Evolutionary conservation across 2,797 vertebrate genomes (phyloP).

Genomic region (Chrosomus eos): DNA sequence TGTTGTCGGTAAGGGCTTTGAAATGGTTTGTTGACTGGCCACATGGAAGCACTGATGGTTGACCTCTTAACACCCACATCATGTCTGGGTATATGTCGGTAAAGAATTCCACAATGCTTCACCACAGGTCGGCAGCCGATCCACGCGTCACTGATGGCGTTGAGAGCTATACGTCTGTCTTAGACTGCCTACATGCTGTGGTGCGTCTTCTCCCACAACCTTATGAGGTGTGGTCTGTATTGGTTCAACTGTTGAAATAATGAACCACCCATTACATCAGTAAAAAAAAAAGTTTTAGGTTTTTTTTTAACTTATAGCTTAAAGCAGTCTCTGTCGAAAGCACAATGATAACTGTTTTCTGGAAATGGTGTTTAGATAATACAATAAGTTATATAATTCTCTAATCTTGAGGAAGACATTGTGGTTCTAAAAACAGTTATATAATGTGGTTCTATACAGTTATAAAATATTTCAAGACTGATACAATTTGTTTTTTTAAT

Average conservation of each 20-base stretch:
- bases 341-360: background rate
- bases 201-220: constrained; percentile 36
- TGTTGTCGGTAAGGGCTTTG: constrained; percentile 57
- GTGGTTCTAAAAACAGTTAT: background rate
- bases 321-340: background rate
- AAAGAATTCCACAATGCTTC: constrained; percentile 53
- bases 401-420: background rate
- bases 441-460: too few relatives aligned
- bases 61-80: constrained; percentile 70
- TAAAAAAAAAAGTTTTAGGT: background rate
- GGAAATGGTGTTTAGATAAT: background rate
- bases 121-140: constrained; percentile 56
- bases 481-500: background rate
- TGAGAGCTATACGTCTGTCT: constrained; percentile 42
- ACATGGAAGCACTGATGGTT: constrained; percentile 63
- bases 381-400: background rate
- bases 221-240: constrained; percentile 6
- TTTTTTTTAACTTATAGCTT: constrained; percentile 1
- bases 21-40: constrained; percentile 55
- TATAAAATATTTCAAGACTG: constrained; percentile 14
- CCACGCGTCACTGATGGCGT: constrained; percentile 59
- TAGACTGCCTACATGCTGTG: constrained; percentile 33
- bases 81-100: constrained; percentile 54
- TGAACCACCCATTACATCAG: constrained; percentile 19
- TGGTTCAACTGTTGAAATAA: constrained; percentile 7